Evolutionary conservation across 1,140 invertebrate species (phyloP).

Genomic region (Drosophila bifasciata): DNA sequence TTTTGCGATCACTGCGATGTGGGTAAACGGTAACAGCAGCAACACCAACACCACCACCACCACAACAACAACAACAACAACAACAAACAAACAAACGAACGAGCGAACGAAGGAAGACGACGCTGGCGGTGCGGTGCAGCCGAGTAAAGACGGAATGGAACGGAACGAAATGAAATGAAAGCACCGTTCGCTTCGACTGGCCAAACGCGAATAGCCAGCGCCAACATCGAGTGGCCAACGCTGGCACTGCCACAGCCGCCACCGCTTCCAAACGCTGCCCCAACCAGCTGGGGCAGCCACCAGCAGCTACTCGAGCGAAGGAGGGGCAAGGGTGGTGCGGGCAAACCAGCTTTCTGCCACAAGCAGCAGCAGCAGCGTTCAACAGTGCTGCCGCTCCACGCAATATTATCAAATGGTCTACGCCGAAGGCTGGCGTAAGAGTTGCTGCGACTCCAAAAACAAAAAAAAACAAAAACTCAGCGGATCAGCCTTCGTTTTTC

Average conservation of each 20-base stretch:
- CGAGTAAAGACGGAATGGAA: no score
- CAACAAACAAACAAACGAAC: slow-evolving; percentile 23
- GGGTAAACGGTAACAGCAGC: slow-evolving; percentile 49
- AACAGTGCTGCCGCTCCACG: slow-evolving; percentile 44
- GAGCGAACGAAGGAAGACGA: no score
- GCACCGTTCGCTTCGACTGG: slow-evolving; percentile 76
- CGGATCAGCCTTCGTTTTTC: no score
- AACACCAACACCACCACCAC: no score
- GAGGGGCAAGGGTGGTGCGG: no score
- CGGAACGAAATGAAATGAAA: slow-evolving; percentile 38
- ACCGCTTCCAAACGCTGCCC: background rate
- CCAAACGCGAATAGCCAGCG: slow-evolving; percentile 73
- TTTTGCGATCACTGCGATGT: slow-evolving; percentile 40
- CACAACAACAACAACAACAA: no score
- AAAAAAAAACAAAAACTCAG: no score
- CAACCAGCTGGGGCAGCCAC: background rate
- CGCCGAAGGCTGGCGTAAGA: slow-evolving; percentile 16
- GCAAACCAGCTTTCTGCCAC: slow-evolving; percentile 39
- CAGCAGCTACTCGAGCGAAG: background rate
- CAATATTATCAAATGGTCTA: slow-evolving; percentile 54
- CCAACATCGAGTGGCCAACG: slow-evolving; percentile 53
- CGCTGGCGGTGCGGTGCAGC: no score
- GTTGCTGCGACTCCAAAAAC: no score
- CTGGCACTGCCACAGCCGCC: slow-evolving; percentile 1
- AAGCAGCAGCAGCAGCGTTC: slow-evolving; percentile 6